These are phyloP conservation scores for Drosophila chauvacae DNA, from an alignment of 1,140 invertebrate species.

Conservation along the genomic window DNA sequence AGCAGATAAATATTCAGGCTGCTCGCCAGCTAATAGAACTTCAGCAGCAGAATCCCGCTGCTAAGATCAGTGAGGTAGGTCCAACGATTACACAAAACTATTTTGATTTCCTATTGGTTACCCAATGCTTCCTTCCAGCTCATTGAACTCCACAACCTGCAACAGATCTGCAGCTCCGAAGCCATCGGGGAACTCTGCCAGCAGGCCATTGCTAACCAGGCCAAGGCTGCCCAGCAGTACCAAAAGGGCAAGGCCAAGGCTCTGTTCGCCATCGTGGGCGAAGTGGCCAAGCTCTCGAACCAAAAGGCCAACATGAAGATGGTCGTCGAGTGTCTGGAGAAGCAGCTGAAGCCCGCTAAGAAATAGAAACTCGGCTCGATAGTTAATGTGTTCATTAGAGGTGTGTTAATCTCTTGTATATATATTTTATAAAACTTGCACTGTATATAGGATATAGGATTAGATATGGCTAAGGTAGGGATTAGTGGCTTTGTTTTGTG, in stretches of 20 bases:
- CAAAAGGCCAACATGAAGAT: conserved; percentile 88
- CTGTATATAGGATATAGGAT: conserved; percentile 47
- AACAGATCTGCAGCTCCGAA: conserved; percentile 87
- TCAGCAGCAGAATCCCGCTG: conserved; percentile 84
- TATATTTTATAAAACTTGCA: conserved; percentile 62
- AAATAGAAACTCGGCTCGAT: conserved; percentile 11
- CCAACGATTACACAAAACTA: conserved; percentile 16
- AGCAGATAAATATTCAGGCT: conserved; percentile 87
- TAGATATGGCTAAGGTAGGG: conserved; percentile 44
- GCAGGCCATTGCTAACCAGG: conserved; percentile 88
- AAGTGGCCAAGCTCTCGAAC: conserved; percentile 86
- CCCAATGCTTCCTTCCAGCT: conserved; percentile 84
- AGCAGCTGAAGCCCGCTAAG: conserved; percentile 47
- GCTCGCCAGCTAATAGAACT: conserved; percentile 76
- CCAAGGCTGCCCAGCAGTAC: conserved; percentile 88
- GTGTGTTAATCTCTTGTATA: conserved; percentile 55
- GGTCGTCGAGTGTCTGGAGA: conserved; percentile 87
- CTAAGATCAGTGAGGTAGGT: conserved; percentile 83
- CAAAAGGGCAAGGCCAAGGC: conserved; percentile 90
- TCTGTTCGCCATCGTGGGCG: conserved; percentile 87
- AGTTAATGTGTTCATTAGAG: conserved; percentile 46
- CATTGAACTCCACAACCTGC: conserved; percentile 87
- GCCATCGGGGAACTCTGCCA: conserved; percentile 87
- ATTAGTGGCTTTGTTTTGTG: conserved; percentile 50
- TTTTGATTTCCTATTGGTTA: background rate